Evolutionary conservation across 2,888 invertebrate genomes (phyloP).

Genomic region (Ceriagrion tenellum): DNA sequence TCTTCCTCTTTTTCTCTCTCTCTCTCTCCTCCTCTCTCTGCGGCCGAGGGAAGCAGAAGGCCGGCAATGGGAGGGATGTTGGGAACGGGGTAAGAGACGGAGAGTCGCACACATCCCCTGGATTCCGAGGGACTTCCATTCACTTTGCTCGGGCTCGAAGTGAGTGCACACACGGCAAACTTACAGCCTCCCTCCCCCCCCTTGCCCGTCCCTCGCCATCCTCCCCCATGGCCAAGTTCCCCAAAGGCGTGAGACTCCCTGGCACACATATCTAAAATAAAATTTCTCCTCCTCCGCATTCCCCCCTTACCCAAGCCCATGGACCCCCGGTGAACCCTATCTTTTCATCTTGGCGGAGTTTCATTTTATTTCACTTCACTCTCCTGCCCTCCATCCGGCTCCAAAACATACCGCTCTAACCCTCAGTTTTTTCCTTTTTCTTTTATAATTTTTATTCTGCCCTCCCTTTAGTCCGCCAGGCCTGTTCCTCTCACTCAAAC

Average conservation of each 20-base stretch:
- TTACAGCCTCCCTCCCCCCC: neutral
- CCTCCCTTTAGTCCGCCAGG: neutral
- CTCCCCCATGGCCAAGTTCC: too few species aligned
- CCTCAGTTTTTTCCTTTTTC: neutral
- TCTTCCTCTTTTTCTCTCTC: neutral
- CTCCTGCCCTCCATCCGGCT: neutral
- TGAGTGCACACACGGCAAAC: neutral
- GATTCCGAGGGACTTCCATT: neutral
- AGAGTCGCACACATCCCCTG: neutral
- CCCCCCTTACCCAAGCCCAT: too few species aligned
- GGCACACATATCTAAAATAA: neutral
- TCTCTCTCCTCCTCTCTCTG: neutral
- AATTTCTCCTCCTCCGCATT: neutral
- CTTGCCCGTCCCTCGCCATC: too few species aligned
- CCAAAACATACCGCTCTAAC: neutral
- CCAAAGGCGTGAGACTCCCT: neutral
- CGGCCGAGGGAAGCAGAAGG: neutral
- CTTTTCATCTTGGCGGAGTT: neutral
- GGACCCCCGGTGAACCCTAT: neutral
- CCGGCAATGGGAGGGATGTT: neutral
- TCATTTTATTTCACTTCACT: neutral
- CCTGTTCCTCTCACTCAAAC: neutral
- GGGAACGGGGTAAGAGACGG: neutral
- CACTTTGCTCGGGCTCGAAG: neutral
- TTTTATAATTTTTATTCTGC: neutral